Conservation (phyloP, 1,140 invertebrate species). For the Calephelis nemesis region DNA sequence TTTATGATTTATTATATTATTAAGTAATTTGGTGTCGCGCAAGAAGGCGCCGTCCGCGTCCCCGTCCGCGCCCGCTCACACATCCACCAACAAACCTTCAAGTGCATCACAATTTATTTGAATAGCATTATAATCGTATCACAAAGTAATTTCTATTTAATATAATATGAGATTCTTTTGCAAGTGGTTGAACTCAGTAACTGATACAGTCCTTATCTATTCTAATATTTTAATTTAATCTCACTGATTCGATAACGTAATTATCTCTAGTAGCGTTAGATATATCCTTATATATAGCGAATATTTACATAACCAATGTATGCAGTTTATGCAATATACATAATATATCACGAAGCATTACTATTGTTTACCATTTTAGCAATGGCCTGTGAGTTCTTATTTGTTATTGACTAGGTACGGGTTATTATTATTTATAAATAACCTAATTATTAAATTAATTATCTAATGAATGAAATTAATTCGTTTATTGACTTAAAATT, state of each 20-base stretch:
- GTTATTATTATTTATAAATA: slow-evolving; percentile 9
- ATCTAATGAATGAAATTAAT: slow-evolving; percentile 54
- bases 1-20: neutral
- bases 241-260: slow-evolving; percentile 74
- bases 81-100: neutral
- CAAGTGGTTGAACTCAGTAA: slow-evolving; percentile 45
- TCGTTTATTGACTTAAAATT: slow-evolving; percentile 43
- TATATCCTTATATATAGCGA: slow-evolving; percentile 62
- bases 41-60: neutral
- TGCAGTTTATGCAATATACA: slow-evolving; percentile 8
- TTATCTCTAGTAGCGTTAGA: slow-evolving; percentile 62
- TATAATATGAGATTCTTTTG: slow-evolving; percentile 41
- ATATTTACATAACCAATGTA: slow-evolving; percentile 60
- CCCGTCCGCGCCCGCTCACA: neutral
- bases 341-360: slow-evolving; percentile 24
- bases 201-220: slow-evolving; percentile 56
- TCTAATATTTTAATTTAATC: slow-evolving; percentile 70
- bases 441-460: slow-evolving; percentile 14
- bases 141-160: slow-evolving; percentile 29
- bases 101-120: slow-evolving; percentile 27
- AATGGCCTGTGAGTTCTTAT: slow-evolving; percentile 22
- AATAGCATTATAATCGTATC: slow-evolving; percentile 47
- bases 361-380: slow-evolving; percentile 21
- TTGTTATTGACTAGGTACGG: neutral
- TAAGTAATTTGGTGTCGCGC: neutral